A percentile compares a stretch with the other conserved stretches of the same genome.
Conservation (phyloP, 2,888 invertebrate genomes). For the Pammene aurita region DNA sequence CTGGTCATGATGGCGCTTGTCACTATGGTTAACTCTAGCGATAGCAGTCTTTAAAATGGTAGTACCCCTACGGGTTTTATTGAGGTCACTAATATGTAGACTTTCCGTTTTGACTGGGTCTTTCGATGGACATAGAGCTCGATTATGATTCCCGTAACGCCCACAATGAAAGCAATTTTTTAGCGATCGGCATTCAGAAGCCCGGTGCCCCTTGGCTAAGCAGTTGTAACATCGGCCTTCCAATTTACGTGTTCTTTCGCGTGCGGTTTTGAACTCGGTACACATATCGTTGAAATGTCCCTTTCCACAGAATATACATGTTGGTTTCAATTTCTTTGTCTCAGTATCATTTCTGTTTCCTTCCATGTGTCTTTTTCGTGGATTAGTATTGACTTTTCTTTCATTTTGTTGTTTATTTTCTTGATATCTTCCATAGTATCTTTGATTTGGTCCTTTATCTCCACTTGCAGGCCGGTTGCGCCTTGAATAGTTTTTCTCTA, state of each 20-base stretch:
- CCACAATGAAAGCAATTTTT: neutral
- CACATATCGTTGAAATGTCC: constrained; percentile 8
- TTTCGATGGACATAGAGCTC: neutral
- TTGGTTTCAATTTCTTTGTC: neutral
- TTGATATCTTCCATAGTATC: neutral
- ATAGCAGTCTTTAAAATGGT: neutral
- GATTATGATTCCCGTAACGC: neutral
- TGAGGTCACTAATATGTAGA: neutral
- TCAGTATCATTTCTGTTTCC: neutral
- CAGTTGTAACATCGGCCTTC: neutral
- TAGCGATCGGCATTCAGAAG: neutral
- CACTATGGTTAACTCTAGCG: neutral
- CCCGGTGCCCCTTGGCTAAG: neutral
- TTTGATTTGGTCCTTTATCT: neutral
- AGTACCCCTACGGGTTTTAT: neutral
- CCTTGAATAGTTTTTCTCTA: neutral
- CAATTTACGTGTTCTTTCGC: neutral
- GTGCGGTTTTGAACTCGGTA: neutral
- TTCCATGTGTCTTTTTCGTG: neutral
- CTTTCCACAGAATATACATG: constrained; percentile 11
- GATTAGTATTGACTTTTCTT: neutral
- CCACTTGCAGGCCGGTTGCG: neutral
- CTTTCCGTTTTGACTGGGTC: neutral
- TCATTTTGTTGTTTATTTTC: neutral
- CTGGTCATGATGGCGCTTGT: neutral